These are phyloP conservation scores for Acleris laterana DNA, from an alignment of 2,888 invertebrate species.

Conservation along the genomic window DNA sequence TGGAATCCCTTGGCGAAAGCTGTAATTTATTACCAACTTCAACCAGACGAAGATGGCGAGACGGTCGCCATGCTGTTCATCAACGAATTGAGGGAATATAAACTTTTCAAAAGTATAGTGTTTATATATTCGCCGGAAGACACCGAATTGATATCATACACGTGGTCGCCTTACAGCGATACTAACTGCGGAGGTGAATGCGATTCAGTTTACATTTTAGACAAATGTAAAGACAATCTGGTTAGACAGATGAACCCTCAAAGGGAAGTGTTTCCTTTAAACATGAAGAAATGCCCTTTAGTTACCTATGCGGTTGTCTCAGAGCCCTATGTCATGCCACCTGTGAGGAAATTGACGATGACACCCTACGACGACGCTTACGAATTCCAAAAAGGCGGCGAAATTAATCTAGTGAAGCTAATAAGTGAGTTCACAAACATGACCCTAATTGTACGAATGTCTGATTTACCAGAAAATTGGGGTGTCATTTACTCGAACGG, in stretches of 20 bases:
- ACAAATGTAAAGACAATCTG: constrained; percentile 63
- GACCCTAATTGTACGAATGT: constrained; percentile 69
- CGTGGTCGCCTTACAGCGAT: constrained; percentile 75
- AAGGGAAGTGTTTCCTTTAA: constrained; percentile 67
- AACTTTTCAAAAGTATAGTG: constrained; percentile 71
- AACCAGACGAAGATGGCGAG: constrained; percentile 57
- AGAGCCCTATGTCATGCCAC: constrained; percentile 79
- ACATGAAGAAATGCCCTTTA: constrained; percentile 75
- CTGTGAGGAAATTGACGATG: constrained; percentile 56
- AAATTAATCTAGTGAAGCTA: constrained; percentile 76
- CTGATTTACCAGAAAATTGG: constrained; percentile 70
- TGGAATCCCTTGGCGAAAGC: constrained; percentile 82
- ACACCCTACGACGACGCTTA: constrained; percentile 63
- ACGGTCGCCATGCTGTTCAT: constrained; percentile 67
- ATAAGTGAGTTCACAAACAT: constrained; percentile 77
- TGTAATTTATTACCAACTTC: constrained; percentile 71
- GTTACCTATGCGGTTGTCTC: constrained; percentile 72
- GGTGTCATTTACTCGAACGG: constrained; percentile 67
- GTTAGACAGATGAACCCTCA: constrained; percentile 59
- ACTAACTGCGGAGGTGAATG: constrained; percentile 74
- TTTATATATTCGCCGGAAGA: constrained; percentile 64
- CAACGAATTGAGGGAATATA: constrained; percentile 67
- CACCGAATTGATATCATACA: constrained; percentile 68
- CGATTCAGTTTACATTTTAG: constrained; percentile 68
- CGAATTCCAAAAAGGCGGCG: constrained; percentile 70